Base-by-base conservation (phyloP, 53 echinoderm and acorn worm genomes). In the Paelopatides confundens region DNA sequence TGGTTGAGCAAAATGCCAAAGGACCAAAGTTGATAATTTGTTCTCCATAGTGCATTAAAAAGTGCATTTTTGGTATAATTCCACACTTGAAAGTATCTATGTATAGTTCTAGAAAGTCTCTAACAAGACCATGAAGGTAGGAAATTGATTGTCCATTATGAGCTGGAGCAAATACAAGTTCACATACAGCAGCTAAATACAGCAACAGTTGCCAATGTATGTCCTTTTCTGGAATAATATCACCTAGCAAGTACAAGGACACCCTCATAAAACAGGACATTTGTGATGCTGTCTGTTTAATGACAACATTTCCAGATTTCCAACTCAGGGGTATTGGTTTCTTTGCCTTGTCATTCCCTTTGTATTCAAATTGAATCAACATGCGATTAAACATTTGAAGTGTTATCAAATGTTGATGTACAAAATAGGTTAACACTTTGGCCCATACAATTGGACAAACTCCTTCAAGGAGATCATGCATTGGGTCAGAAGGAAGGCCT, bases 401-500 rank as follows among this genome's bases (percentile, higher is more conserved):
- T 3, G 53, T 2, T 7, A 37, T 3, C 2, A 26, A 5, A 4
- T n/a, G 4, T 26, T 4, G 6, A 13, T 26, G 28, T 48, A 78
- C 51, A 78, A 18, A 78, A 40, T 78, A 29, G 3, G 10, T 78
- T 29, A 78, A 78, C 26, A 78, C 52, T 78, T 78, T 78, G 4
- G 27, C 30, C 78, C 78, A 78, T 17, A 78, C 27, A 29, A 49
- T 8, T 28, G 78, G 50, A 50, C 78, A 78, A 12, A 78, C 78
- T 5, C 78, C 78, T 27, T 78, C 78, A 77, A 91, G 70, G 1
- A 78, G 53, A 62, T 91, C 91, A 81, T 91, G 91, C 48, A 81
- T 78, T 18, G 58, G 40, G 34, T 91, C 91, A 8, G 87, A 69
- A 51, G 91, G 91, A n/a, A 91, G 54, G 13, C 91, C 86, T 31